Conservation (phyloP, 1,140 invertebrate species). For the Steinernema feltiae region DNA sequence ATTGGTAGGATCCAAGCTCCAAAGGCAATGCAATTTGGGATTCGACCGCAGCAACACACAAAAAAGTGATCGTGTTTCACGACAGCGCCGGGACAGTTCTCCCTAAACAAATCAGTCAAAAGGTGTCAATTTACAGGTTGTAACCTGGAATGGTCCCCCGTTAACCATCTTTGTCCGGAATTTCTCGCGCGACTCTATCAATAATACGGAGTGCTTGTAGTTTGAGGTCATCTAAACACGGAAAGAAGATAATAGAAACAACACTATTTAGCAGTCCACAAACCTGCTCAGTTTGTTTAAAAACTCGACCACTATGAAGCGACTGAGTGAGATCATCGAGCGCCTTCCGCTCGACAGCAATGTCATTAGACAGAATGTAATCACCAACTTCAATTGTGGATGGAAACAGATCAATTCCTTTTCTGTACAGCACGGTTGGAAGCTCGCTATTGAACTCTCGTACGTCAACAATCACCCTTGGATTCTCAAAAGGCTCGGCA, state of each 20-base stretch:
- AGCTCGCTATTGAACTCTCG: constrained; percentile 93
- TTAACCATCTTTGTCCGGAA: constrained; percentile 45
- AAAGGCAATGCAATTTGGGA: neutral
- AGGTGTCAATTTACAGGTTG: neutral
- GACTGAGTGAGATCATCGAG: constrained; percentile 94
- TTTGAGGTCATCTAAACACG: constrained; percentile 50
- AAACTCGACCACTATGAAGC: constrained; percentile 83
- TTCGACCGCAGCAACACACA: constrained; percentile 29
- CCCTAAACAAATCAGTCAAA: constrained; percentile 38
- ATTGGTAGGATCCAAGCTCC: neutral
- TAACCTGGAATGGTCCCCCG: constrained; percentile 47
- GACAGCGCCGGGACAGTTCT: constrained; percentile 39
- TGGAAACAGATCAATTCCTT: constrained; percentile 86
- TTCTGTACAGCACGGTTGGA: constrained; percentile 82
- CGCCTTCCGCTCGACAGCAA: constrained; percentile 92
- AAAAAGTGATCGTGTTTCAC: constrained; percentile 50
- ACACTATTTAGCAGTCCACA: neutral
- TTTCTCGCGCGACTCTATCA: constrained; percentile 54
- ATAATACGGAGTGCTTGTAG: constrained; percentile 43
- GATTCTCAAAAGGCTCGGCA: neutral
- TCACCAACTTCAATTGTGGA: constrained; percentile 87
- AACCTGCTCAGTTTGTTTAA: constrained; percentile 75
- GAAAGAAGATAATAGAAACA: neutral
- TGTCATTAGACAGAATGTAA: constrained; percentile 91
- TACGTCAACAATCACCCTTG: constrained; percentile 71